Conservation (phyloP, 2,113 vertebrate genomes). For the Chlorodrepanis virens region DNA sequence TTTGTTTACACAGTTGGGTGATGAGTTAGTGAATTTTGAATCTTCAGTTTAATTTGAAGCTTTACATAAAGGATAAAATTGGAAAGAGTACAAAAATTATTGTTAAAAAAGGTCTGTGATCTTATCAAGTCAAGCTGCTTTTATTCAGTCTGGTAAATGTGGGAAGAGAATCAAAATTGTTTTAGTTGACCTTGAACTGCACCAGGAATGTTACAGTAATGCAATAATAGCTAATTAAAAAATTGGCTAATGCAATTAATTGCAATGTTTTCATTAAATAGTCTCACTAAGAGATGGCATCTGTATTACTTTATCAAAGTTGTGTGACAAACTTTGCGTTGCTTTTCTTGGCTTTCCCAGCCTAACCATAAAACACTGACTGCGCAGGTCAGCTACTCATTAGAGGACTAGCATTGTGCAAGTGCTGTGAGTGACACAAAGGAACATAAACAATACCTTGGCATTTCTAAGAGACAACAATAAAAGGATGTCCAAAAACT, state of each 20-base stretch:
- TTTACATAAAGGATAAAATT: neutral
- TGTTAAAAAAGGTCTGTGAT: neutral
- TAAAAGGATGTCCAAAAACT: neutral
- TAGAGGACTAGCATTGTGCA: neutral
- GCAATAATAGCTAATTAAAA: neutral
- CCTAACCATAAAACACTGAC: neutral
- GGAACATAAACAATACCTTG: neutral
- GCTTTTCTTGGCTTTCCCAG: constrained; percentile 15
- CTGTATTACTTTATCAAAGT: neutral
- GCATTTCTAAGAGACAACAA: neutral
- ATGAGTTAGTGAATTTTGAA: neutral
- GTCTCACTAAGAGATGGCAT: neutral
- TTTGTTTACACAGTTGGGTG: neutral
- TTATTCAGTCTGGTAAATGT: neutral
- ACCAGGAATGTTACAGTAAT: neutral
- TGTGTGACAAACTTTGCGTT: neutral
- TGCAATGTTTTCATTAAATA: constrained; percentile 21
- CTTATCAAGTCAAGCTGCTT: neutral
- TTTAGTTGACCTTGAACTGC: neutral
- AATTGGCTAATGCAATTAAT: neutral
- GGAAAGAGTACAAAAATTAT: neutral
- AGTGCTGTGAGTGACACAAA: neutral
- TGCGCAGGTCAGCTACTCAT: neutral
- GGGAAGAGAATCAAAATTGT: neutral
- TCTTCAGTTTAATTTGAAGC: neutral